Base-by-base conservation (phyloP, 2,113 vertebrate species). In the Sphyrna mokarran region DNA sequence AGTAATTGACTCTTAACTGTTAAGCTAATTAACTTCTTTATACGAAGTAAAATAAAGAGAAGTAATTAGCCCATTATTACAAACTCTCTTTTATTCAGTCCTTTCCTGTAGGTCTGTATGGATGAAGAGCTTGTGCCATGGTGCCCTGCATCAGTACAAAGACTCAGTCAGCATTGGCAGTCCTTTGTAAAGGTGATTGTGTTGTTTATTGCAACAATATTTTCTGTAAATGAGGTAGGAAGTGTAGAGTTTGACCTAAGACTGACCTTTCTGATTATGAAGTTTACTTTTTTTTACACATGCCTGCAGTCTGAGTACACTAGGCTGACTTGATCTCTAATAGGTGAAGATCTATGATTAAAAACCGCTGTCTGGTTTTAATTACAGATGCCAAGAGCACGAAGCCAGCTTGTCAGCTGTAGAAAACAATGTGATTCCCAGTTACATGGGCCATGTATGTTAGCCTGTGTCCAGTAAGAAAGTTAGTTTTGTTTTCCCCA, bases 1-100 rank as follows among this genome's bases (percentile, higher is more conserved):
- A 58, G 37, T 91, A 33, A 91, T n/a, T 66, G 61, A 66, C n/a
- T n/a, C 66, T 33, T 93, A 93, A 66, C 61, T 93, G 33, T 93
- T 93, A 93, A 63, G 8, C 89, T 93, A 93, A 90, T 89, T 90
- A 93, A 66, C 89, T 93, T 83, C 80, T 83, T 93, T 93, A 93
- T 37, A 66, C 68, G 61, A 93, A 66, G 89, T 90, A 66, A 90
- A 93, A 93, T 93, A 93, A 93, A 93, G 87, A 63, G 89, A 66
- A 93, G 87, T 66, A 93, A 93, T 93, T 93, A 66, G 58, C 61
- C 61, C 16, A 20, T 93, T 66, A 66, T 91, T 37, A 63, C 61
- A 93, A n/a, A 3, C 33, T 66, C 61, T 66, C 33, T 93, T 66
- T 93, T 37, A 93, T 93, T 93, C 89, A 66, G 89, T 63, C 33